Conservation (phyloP, 2,797 vertebrate genomes). For the Urosaurus nigricauda region DNA sequence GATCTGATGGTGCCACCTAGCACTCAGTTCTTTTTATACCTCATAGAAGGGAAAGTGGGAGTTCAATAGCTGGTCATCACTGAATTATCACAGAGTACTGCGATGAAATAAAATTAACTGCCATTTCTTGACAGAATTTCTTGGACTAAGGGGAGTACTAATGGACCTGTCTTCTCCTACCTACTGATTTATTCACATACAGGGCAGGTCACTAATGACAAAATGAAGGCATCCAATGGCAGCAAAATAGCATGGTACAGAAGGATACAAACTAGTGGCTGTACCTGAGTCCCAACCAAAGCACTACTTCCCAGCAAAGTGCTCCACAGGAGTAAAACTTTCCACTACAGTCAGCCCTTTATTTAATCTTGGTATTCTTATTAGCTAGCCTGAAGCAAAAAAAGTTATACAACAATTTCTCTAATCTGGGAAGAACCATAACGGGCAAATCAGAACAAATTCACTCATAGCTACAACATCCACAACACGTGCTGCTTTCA, state of each 20-base stretch:
- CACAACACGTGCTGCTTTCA: slow-evolving; percentile 11
- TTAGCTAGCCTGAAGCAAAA: slow-evolving; percentile 36
- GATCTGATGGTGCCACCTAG: not conserved
- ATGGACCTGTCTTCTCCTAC: slow-evolving; percentile 41
- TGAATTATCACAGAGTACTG: slow-evolving; percentile 48
- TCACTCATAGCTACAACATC: slow-evolving; percentile 11
- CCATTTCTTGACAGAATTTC: slow-evolving; percentile 26
- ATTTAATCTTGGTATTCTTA: slow-evolving; percentile 15
- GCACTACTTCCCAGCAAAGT: slow-evolving; percentile 7
- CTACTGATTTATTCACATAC: slow-evolving; percentile 46
- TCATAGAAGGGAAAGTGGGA: not conserved
- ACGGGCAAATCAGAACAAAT: slow-evolving; percentile 17
- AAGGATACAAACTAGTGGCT: slow-evolving; percentile 30
- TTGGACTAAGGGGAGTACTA: slow-evolving; percentile 20
- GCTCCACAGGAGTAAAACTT: slow-evolving; percentile 18
- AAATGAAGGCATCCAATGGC: slow-evolving; percentile 48
- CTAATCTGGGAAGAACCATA: not conserved
- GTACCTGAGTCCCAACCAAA: slow-evolving; percentile 12
- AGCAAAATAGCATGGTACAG: slow-evolving; percentile 40
- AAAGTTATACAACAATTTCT: not conserved
- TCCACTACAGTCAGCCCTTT: slow-evolving; percentile 29
- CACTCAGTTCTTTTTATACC: slow-evolving; percentile 21
- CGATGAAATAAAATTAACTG: slow-evolving; percentile 43
- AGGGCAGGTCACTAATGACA: slow-evolving; percentile 59
- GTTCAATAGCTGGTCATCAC: not conserved